phyloP scores from a whole-genome alignment of 2,888 invertebrate genomes.

The Phragmatobia fuliginosa region DNA sequence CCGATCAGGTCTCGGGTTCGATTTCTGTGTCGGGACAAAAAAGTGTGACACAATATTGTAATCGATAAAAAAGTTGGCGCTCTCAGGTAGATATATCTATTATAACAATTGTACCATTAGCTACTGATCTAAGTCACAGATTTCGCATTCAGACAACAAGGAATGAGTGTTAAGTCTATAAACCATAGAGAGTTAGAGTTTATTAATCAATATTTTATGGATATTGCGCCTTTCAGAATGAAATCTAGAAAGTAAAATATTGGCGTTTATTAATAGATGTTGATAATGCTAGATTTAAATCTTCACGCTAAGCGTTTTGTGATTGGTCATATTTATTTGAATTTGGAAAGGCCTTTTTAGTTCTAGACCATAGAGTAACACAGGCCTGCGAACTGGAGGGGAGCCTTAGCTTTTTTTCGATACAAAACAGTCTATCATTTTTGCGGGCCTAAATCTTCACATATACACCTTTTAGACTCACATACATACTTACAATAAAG shows the following conservation, averaged over 20 bases:
- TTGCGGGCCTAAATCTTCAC: too few species aligned
- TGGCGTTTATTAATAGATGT: background rate
- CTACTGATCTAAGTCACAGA: background rate
- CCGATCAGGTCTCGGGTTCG: too few species aligned
- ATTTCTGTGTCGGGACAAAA: too few species aligned
- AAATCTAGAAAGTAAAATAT: background rate
- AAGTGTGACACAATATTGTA: too few species aligned
- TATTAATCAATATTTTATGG: background rate
- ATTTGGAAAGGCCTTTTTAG: background rate
- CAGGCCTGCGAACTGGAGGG: too few species aligned
- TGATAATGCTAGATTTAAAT: background rate
- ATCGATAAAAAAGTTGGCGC: too few species aligned
- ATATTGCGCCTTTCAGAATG: background rate
- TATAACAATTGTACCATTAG: background rate
- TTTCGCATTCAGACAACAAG: background rate
- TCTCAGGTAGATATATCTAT: too few species aligned
- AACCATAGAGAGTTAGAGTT: background rate
- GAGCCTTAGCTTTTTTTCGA: too few species aligned
- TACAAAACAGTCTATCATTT: too few species aligned
- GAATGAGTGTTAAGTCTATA: background rate
- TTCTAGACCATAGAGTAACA: too few species aligned
- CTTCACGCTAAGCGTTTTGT: background rate
- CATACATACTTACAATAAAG: too few species aligned
- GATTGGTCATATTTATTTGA: background rate
- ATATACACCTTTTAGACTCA: too few species aligned